phyloP scores from a whole-genome alignment of 1,140 invertebrate species.

The Ctenoplectra terminalis region DNA sequence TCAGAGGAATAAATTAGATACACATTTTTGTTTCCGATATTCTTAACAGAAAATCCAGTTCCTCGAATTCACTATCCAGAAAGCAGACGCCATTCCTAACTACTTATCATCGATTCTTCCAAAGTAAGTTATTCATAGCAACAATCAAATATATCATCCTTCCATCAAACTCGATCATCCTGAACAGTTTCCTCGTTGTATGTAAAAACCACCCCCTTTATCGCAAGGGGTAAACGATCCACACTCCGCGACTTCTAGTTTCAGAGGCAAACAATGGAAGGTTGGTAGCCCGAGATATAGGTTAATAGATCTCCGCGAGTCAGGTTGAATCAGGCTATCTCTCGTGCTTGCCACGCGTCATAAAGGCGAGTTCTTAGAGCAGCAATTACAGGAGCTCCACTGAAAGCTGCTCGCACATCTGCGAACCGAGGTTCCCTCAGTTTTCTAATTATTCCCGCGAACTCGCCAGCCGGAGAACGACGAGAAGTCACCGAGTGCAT shows the following conservation, averaged over 20 bases:
- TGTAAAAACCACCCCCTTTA: not conserved
- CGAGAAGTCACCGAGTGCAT: constrained; percentile 29
- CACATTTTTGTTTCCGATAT: too few relatives aligned
- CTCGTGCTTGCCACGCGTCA: constrained; percentile 14
- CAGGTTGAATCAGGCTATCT: constrained; percentile 36
- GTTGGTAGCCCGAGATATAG: constrained; percentile 18
- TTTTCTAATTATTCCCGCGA: constrained; percentile 50
- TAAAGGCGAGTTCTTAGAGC: constrained; percentile 44
- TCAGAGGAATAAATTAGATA: too few relatives aligned
- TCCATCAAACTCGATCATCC: not conserved
- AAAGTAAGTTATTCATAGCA: not conserved
- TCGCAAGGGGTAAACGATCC: not conserved
- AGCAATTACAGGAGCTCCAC: constrained; percentile 44
- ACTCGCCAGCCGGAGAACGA: constrained; percentile 30
- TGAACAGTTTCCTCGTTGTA: not conserved
- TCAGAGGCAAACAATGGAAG: not conserved
- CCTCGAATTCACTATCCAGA: not conserved
- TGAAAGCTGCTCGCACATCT: constrained; percentile 43
- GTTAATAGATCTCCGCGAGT: constrained; percentile 45
- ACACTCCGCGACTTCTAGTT: not conserved
- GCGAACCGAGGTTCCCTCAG: constrained; percentile 33
- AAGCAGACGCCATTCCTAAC: not conserved
- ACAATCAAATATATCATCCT: not conserved
- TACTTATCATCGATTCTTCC: not conserved
- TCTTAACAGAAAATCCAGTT: too few relatives aligned